phyloP scores from a whole-genome alignment of 2,113 vertebrate genomes.

The Channa maculata region DNA sequence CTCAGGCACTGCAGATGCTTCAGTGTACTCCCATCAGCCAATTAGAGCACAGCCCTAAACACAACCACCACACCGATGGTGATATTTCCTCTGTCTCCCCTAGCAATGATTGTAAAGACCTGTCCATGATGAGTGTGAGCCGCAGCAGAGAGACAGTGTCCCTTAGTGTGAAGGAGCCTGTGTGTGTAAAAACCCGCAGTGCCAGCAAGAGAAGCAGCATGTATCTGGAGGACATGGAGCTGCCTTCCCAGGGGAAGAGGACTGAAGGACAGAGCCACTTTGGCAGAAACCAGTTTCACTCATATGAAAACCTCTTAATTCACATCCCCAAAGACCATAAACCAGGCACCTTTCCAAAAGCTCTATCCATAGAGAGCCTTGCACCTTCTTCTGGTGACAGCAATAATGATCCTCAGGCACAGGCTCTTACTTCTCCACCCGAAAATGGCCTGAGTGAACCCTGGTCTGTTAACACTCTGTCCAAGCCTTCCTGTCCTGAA shows the following conservation, averaged over 20 bases:
- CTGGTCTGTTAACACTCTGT: constrained; percentile 60
- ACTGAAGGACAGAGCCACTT: constrained; percentile 80
- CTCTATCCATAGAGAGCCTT: constrained; percentile 96
- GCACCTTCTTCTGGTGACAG: constrained; percentile 83
- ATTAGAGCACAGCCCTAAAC: constrained; percentile 69
- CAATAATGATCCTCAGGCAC: constrained; percentile 48
- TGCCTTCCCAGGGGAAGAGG: constrained; percentile 83
- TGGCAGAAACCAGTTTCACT: constrained; percentile 87
- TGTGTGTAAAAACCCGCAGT: constrained; percentile 80
- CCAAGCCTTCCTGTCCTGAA: constrained; percentile 77
- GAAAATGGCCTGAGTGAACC: constrained; percentile 40
- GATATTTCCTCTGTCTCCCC: constrained; percentile 23
- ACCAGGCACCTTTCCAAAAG: constrained; percentile 97
- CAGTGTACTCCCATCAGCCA: constrained; percentile 88
- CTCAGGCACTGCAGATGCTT: constrained; percentile 86
- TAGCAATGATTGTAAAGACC: constrained; percentile 27
- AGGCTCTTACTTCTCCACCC: background rate
- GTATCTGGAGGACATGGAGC: constrained; percentile 92
- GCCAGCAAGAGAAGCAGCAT: constrained; percentile 90
- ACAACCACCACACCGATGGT: constrained; percentile 34
- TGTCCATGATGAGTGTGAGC: constrained; percentile 31
- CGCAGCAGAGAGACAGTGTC: constrained; percentile 71
- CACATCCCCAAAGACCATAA: constrained; percentile 98
- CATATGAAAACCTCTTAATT: constrained; percentile 93
- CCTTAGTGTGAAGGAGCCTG: constrained; percentile 74